Evolutionary conservation across 2,888 invertebrate species (phyloP), one percentile per base, ranked within the genome.

Genomic region (Drosophila bunnanda): DNA sequence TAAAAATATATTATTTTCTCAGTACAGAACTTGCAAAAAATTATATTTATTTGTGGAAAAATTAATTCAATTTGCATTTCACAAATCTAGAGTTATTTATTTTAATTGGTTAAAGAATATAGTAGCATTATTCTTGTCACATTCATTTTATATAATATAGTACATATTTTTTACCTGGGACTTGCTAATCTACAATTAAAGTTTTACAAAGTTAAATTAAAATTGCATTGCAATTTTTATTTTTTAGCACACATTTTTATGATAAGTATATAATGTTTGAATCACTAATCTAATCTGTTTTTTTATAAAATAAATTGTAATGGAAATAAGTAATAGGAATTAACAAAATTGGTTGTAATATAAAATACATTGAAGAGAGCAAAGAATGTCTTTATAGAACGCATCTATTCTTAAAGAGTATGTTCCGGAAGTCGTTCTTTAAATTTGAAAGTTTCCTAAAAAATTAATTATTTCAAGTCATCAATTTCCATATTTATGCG

Each of bases 401-500:
- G 20, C 59, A 62, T 43, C 52, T 61, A 15, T 61, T 62, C 82
- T 90, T 89, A 91, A 79, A 90, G 84, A 59, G 87, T 80, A 72
- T 90, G 89, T 80, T 92, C 92, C 67, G 92, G 92, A 77, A 91
- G 90, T 66, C 86, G 82, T 81, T 92, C 92, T 74, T 90, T 92
- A 78, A 92, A 92, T 78, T 92, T 92, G 82, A 97, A 94, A 57
- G 98, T 98, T 93, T 99, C 99, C 90, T 98, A 97, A 92, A 98
- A 99, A 91, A 99, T 99, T 92, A 97, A 95, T 92, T 96, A 95
- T 94, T 99, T 99, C 87, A 99, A 94, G 62, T 99, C 99, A 93
- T 99, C 99, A 84, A 99, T 94, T 93, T 99, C 99, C 95, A 98
- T 99, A 88, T 98, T 98, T 93, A 99, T 97, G 82, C 97, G 96